phyloP scores from a whole-genome alignment of 53 echinoderm and acorn worm genomes.

The Pentamera pediparva region DNA sequence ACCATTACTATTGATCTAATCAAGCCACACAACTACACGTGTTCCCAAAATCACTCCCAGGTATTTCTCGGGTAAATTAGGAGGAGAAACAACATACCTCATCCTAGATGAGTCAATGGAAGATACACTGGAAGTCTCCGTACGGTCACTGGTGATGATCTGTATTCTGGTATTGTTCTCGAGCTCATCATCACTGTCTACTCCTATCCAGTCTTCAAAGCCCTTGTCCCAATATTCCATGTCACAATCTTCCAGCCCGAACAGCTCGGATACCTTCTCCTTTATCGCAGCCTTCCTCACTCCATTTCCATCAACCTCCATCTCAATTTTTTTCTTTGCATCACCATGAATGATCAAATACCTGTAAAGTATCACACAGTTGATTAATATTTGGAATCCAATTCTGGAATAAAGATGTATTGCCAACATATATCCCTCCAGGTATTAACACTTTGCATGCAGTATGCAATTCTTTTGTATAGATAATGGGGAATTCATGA shows the following conservation, averaged over 20 bases:
- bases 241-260: constrained; percentile 25
- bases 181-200: constrained; percentile 41
- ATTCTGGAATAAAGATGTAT: neutral
- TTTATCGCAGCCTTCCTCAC: neutral
- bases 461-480: no score
- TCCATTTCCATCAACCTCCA: constrained; percentile 8
- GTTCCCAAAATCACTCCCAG: no score
- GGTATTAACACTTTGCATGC: neutral
- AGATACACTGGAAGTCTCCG: no score
- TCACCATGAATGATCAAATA: constrained; percentile 51
- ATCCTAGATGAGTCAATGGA: no score
- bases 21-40: no score
- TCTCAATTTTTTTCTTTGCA: constrained; percentile 48
- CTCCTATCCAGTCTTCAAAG: constrained; percentile 61
- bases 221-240: constrained; percentile 65
- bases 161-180: constrained; percentile 1
- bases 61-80: no score
- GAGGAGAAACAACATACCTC: no score
- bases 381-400: neutral
- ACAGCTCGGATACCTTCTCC: constrained; percentile 22
- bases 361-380: constrained; percentile 5
- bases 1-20: no score
- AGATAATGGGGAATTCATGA: no score
- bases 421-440: neutral
- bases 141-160: no score